Base-by-base conservation (phyloP, 2,113 vertebrate species). In the Limnothrissa miodon region DNA sequence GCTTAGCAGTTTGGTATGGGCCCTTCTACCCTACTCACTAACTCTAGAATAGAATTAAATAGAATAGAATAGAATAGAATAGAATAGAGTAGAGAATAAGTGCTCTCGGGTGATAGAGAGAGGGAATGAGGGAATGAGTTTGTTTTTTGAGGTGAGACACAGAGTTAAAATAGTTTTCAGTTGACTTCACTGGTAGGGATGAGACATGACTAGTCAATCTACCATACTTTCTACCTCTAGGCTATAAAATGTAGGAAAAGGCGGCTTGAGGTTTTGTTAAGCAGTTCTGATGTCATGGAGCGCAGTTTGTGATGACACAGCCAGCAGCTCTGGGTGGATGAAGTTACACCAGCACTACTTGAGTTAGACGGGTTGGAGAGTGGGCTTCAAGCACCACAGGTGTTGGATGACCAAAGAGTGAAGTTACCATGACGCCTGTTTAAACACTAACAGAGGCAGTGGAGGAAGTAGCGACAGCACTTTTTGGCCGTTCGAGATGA, bases 1-100 rank as follows among this genome's bases (percentile, higher is more conserved):
- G 86, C 95, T 98, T 33, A 93, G 89, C 84, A 44, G 90, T 83
- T 90, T 97, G 96, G 98, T 99, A 92, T 96, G 95, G 94, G 39
- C n/a, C 39, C 10, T n/a, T n/a, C n/a, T n/a, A n/a, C n/a, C n/a
- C n/a, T n/a, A n/a, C n/a, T n/a, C n/a, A n/a, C n/a, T n/a, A n/a
- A n/a, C n/a, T n/a, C n/a, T n/a, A n/a, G n/a, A n/a, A n/a, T n/a
- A n/a, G n/a, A n/a, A n/a, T n/a, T n/a, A n/a, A n/a, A n/a, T n/a
- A n/a, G n/a, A n/a, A n/a, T n/a, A n/a, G n/a, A n/a, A n/a, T n/a
- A n/a, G n/a, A n/a, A n/a, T n/a, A n/a, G n/a, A n/a, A n/a, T n/a
- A n/a, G n/a, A n/a, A n/a, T n/a, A n/a, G n/a, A n/a, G n/a, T n/a
- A n/a, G n/a, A n/a, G n/a, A n/a, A 17, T 15, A 48, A 48, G 46